Evolutionary conservation across 2,888 invertebrate genomes (phyloP), one percentile per base, ranked within the genome.

Genomic region (Chamaedrilus cognettii): DNA sequence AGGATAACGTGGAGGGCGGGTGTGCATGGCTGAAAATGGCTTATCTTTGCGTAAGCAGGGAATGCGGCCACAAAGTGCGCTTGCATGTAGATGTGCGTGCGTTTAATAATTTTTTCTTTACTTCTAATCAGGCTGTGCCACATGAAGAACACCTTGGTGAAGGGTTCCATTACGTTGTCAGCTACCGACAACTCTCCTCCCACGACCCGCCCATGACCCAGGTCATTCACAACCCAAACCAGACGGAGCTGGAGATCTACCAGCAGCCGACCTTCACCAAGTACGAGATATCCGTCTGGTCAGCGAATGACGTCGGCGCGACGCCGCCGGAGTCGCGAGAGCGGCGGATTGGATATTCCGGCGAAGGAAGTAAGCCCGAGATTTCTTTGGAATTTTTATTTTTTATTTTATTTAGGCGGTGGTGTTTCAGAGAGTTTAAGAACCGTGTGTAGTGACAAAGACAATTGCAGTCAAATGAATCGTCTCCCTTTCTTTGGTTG

Each of bases 111-210:
- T 15, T 64, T 19, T 19, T 58, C 30, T 51, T 2, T 58, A 26
- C 52, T 26, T 33, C 11, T 19, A 80, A 82, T 49, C 79, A 91
- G 89, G 90, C 91, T 73, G 96, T 99, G 96, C 91, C 94, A 0
- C 90, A 93, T 84, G 93, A 96, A 75, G 95, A 98, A 78, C 97
- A 97, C 86, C 95, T 97, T 86, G 98, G 92, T 0, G 93, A 93
- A 0, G 90, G 90, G 55, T 98, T 99, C 86, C 90, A 90, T 82
- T 99, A 99, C 85, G 87, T 90, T 69, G 91, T 98, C 32, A 90
- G 89, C 75, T 96, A 92, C 88, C 90, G 58, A 33, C 58, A 2
- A 7, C 23, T 58, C 23, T 7, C 19, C 30, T 58, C 30, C 1
- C 11, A 30, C 1, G 31, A 32, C 2, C 0, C 0, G 2, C 19